phyloP scores from a whole-genome alignment of 1,140 invertebrate species.

The Alviniconcha marisindica region DNA sequence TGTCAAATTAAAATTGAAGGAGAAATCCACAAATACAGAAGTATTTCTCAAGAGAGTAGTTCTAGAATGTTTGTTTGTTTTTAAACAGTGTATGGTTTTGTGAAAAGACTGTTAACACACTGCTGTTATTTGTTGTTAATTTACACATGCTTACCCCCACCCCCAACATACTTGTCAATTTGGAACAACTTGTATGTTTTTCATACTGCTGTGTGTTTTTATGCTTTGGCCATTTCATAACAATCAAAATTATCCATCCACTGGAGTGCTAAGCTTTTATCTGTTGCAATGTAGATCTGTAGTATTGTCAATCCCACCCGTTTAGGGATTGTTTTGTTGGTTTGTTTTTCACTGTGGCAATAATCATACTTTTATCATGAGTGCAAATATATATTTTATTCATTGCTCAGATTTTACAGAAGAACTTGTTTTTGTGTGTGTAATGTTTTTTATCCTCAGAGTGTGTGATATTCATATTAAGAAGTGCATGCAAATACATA shows the following conservation, averaged over 20 bases:
- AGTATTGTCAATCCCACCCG: background rate
- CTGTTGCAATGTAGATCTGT: background rate
- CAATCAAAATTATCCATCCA: background rate
- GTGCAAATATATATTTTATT: slow-evolving; percentile 17
- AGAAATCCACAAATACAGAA: too few relatives aligned
- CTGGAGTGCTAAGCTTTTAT: slow-evolving; percentile 10
- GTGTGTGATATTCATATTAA: background rate
- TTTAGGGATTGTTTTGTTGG: background rate
- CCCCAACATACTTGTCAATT: background rate
- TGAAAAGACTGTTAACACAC: too few relatives aligned
- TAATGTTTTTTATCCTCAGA: background rate
- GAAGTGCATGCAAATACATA: background rate
- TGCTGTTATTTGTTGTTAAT: background rate
- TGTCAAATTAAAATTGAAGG: too few relatives aligned
- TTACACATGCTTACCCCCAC: background rate
- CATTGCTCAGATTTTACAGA: slow-evolving; percentile 2
- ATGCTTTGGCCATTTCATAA: background rate
- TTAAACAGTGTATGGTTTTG: too few relatives aligned
- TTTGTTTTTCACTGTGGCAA: slow-evolving; percentile 12
- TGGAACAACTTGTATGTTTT: background rate
- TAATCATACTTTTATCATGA: background rate
- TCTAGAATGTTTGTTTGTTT: too few relatives aligned
- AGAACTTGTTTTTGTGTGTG: background rate
- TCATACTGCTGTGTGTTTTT: background rate
- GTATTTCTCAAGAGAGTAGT: too few relatives aligned